Evolutionary conservation across 2,888 invertebrate genomes (phyloP), one percentile per base, ranked within the genome.

Genomic region (Athetis lepigone): DNA sequence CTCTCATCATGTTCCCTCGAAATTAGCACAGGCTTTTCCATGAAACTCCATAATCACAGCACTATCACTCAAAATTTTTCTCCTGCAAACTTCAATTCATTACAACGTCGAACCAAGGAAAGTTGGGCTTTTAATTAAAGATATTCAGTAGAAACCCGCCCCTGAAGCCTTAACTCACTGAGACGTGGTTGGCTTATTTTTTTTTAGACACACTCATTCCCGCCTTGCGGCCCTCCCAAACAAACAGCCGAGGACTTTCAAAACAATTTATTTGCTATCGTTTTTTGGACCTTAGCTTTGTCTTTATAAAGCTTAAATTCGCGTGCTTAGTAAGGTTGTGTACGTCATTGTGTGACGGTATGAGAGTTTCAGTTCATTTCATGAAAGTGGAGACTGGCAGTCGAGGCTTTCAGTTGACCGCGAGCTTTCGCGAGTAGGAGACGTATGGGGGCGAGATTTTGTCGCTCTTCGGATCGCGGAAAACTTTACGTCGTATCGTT

Each of bases 111-210:
- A 84, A 87, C 85, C 61, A 66, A 85, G 84, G 75, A 88, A 93
- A 94, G 88, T 93, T 92, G 86, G 86, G 81, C 87, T 91, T 93
- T 93, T 95, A 95, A 95, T 95, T 94, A 94, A 94, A 93, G 92
- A 95, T 92, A 90, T 90, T 92, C 90, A 84, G 86, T 87, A 83
- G 81, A 90, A 90, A 88, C 93, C 92, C 94, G 94, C 94, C 94
- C 94, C 89, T 89, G 90, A 87, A 91, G 90, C 94, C 90, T 92
- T 92, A 91, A 92, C 90, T 94, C 92, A 93, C 87, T 89, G 94
- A 92, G 93, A 92, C 94, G 94, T 91, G 95, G 95, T 95, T 95
- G 95, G 95, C 89, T 94, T 95, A 94, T 93, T 94, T 95, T 94
- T 89, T 94, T 95, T 94, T 94, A 90, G 88, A 88, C 91, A 90